Conservation (phyloP, 2,888 invertebrate species). For the Phengaris alcon region DNA sequence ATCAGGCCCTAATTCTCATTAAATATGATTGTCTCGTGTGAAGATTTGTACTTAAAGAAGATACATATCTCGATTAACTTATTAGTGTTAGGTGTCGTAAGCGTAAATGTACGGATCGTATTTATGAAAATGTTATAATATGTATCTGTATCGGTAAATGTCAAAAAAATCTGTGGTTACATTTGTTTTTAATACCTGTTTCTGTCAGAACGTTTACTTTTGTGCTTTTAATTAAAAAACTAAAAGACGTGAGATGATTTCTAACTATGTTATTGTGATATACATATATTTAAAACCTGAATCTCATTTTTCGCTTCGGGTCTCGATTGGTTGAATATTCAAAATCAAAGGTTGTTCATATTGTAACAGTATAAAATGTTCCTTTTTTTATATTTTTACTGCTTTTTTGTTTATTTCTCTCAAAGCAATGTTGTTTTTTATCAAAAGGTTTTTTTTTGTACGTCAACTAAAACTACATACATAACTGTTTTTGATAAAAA, state of each 20-base stretch:
- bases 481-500: too few species aligned
- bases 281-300: neutral
- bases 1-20: neutral
- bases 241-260: neutral
- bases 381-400: neutral
- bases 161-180: too few species aligned
- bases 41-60: slow-evolving; percentile 25
- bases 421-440: neutral
- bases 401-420: neutral
- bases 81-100: neutral
- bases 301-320: neutral
- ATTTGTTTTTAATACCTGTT: too few species aligned
- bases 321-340: slow-evolving; percentile 10
- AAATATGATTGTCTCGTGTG: neutral
- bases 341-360: neutral
- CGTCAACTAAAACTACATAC: too few species aligned
- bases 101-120: neutral
- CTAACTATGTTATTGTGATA: neutral
- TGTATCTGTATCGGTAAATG: too few species aligned
- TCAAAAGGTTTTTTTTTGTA: too few species aligned
- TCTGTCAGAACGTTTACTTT: too few species aligned
- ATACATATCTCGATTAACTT: slow-evolving; percentile 11
- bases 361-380: neutral
- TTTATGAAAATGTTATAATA: neutral
- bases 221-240: neutral